Evolutionary conservation across 2,888 invertebrate genomes (phyloP).

Genomic region (Lycophotia porphyrea): DNA sequence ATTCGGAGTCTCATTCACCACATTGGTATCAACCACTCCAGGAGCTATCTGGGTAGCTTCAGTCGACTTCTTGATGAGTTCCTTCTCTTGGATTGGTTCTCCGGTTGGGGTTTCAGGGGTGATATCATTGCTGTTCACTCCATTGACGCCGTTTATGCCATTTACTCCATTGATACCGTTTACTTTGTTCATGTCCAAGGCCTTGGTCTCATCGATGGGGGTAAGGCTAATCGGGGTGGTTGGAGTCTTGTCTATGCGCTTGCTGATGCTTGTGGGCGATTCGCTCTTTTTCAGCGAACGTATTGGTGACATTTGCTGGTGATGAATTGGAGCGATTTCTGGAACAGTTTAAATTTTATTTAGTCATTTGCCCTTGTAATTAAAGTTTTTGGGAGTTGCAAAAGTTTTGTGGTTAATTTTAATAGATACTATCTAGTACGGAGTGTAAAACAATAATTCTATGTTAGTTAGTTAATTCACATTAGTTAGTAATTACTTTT

Average conservation of each 20-base stretch:
- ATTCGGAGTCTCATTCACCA: conserved; percentile 84
- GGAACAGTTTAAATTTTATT: conserved; percentile 75
- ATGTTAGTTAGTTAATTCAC: conserved; percentile 1
- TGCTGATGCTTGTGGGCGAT: conserved; percentile 87
- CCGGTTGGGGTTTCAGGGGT: conserved; percentile 85
- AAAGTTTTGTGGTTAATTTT: conserved; percentile 45
- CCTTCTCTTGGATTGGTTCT: conserved; percentile 80
- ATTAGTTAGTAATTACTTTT: conserved; percentile 9
- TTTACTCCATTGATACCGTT: conserved; percentile 79
- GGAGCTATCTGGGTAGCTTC: conserved; percentile 89
- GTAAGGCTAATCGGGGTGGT: conserved; percentile 88
- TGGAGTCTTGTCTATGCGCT: conserved; percentile 88
- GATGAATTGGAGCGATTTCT: conserved; percentile 89
- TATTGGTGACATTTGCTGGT: conserved; percentile 89
- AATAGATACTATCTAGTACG: background rate
- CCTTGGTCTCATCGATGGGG: conserved; percentile 88
- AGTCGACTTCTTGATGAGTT: conserved; percentile 86
- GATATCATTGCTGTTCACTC: conserved; percentile 78
- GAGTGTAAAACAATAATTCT: background rate
- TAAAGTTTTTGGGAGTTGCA: conserved; percentile 65
- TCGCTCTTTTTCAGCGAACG: conserved; percentile 88
- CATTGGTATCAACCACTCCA: conserved; percentile 89
- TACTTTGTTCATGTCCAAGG: conserved; percentile 86
- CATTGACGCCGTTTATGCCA: conserved; percentile 75
- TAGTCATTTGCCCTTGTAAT: conserved; percentile 43